A percentile compares a stretch with the other conserved stretches of the same genome.
These are phyloP conservation scores for Melitaea athalia DNA, from an alignment of 2,888 invertebrate species.

Conservation along the genomic window DNA sequence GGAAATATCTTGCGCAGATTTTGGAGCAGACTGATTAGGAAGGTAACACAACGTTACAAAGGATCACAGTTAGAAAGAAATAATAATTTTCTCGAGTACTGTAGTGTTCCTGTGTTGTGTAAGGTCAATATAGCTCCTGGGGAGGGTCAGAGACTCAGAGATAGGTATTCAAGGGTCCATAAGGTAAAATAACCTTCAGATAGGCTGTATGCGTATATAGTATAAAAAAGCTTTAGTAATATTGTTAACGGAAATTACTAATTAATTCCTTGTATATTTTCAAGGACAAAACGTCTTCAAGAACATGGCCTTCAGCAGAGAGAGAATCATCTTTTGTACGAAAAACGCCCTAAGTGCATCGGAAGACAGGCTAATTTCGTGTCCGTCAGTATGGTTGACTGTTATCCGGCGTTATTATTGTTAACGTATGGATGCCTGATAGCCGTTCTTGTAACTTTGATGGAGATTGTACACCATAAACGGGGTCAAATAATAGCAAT, in stretches of 20 bases:
- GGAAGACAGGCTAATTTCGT: conserved; percentile 84
- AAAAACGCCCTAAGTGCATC: conserved; percentile 84
- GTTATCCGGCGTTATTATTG: conserved; percentile 73
- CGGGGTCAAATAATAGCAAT: conserved; percentile 43
- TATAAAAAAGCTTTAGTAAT: background rate
- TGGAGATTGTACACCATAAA: conserved; percentile 56
- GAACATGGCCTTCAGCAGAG: conserved; percentile 82
- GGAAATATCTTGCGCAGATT: too few relatives aligned
- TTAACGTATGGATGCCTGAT: conserved; percentile 61
- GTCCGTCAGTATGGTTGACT: conserved; percentile 85
- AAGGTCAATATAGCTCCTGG: too few relatives aligned
- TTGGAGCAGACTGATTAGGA: too few relatives aligned
- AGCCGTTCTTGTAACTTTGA: conserved; percentile 51
- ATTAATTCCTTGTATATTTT: conserved; percentile 31
- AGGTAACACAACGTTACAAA: too few relatives aligned
- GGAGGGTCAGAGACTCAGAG: too few relatives aligned
- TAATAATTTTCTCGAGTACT: too few relatives aligned
- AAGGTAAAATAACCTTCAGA: too few relatives aligned
- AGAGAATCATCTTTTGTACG: conserved; percentile 83
- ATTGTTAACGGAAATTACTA: background rate
- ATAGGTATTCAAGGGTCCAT: too few relatives aligned
- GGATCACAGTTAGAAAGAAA: too few relatives aligned
- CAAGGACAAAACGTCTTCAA: conserved; percentile 69
- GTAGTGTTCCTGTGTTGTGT: too few relatives aligned
- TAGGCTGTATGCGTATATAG: too few relatives aligned